Base-by-base conservation (phyloP, 37 sponge, comb jelly and placozoan genomes). In the Halisarca cf. caerulea region DNA sequence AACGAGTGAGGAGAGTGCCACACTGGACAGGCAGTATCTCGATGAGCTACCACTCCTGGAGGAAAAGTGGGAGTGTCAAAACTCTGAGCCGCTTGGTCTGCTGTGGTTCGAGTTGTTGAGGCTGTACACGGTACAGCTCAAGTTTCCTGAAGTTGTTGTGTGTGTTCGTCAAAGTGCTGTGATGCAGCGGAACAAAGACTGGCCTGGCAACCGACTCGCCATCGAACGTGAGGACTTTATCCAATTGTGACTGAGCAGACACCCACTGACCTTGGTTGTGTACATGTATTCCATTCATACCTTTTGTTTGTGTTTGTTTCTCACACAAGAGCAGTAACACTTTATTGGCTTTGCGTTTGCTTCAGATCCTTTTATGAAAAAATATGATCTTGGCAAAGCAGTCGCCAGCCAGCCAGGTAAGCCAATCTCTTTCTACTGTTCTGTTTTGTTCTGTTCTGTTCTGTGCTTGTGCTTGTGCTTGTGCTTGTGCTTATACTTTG, bases 41-140 rank as follows among this genome's bases (percentile, higher is more conserved):
- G 45, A 40, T 2, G 44, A 74, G n/a, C 45, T 41, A 1, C 15
- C 42, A 24, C 42, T 24, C n/a, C 45, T 74, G 18, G 43, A 40
- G 0, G 24, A 17, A 40, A 37, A 40, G 77, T 74, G 77, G 77
- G 7, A 43, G 45, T 36, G 77, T 74, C 43, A 74, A 9, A 74
- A 40, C 9, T 2, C 39, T 3, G 77, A 74, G 7, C 25, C 77
- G 9, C n/a, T 74, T 0, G 77, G 77, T 42, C n/a, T 43, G 44
- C 77, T 74, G n/a, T 74, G 77, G 77, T 42, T 74, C n/a, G 25
- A 74, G 21, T 3, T 74, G 77, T 44, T 74, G 24, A 37, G 77
- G 77, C 41, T 74, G n/a, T 74, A 74, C 45, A 74, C 77, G 9
- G 77, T 74, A 17, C 43, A 74, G 45, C 36, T 40, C 24, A 6